Percentiles rank a stretch among this genome's conserved stretches.
Evolutionary conservation across 2,113 vertebrate species (phyloP).

Genomic region (Aythya baeri): DNA sequence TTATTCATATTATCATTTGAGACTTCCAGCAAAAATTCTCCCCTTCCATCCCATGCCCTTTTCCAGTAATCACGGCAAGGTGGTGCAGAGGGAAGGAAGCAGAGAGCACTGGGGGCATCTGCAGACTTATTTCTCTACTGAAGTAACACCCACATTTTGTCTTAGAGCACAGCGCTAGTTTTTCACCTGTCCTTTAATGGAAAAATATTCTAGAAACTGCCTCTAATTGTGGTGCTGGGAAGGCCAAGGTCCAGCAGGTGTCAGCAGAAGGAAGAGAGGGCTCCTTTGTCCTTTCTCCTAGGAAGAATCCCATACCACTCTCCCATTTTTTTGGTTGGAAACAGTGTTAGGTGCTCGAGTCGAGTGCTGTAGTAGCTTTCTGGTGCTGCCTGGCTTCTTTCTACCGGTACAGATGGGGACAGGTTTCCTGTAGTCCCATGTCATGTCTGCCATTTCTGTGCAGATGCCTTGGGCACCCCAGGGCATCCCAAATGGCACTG

Average conservation of each 20-base stretch:
- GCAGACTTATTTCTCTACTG: neutral
- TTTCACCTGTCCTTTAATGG: neutral
- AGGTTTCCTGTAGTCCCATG: neutral
- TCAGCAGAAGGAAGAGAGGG: neutral
- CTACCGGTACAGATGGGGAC: slow-evolving; percentile 34
- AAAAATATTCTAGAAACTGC: neutral
- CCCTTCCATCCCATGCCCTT: neutral
- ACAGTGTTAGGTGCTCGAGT: neutral
- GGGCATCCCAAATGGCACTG: slow-evolving; percentile 19
- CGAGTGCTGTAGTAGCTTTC: neutral
- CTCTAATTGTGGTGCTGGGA: neutral
- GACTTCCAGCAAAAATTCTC: neutral
- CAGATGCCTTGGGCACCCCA: slow-evolving; percentile 13
- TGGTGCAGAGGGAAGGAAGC: neutral
- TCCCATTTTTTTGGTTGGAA: neutral
- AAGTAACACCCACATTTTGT: neutral
- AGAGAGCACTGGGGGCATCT: accelerated
- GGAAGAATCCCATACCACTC: neutral
- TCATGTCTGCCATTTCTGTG: neutral
- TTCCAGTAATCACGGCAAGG: neutral
- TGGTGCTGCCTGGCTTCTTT: slow-evolving; percentile 26
- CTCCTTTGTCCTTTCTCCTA: neutral
- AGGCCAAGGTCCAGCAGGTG: neutral
- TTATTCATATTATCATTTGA: neutral
- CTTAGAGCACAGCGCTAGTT: accelerated